Conservation (phyloP, 2,113 vertebrate species). For the Solenodon paradoxus region DNA sequence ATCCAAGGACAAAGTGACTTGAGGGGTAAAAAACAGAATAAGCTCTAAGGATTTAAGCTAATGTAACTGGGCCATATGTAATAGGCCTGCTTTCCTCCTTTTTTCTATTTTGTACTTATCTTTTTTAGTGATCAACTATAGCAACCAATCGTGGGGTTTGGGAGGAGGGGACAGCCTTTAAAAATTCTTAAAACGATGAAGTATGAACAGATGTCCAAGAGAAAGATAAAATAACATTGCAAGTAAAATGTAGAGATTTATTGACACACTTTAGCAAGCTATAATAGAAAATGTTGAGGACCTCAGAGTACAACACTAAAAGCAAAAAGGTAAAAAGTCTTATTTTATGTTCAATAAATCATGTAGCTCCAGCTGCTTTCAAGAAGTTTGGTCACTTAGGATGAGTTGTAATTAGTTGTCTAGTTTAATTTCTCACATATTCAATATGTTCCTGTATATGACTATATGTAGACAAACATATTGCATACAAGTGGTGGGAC, state of each 20-base stretch:
- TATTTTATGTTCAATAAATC: slow-evolving; percentile 60
- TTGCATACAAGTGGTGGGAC: too few species aligned
- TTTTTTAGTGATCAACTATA: slow-evolving; percentile 6
- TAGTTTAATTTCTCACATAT: slow-evolving; percentile 20
- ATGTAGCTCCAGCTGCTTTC: slow-evolving; percentile 23
- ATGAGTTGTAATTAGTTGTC: not conserved
- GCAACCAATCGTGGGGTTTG: slow-evolving; percentile 43
- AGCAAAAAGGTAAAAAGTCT: slow-evolving; percentile 69
- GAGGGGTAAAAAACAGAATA: not conserved
- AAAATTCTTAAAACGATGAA: slow-evolving; percentile 73
- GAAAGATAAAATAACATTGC: slow-evolving; percentile 75
- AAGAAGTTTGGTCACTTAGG: slow-evolving; percentile 51
- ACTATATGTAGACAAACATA: not conserved
- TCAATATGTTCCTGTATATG: slow-evolving; percentile 33
- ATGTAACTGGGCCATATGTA: not conserved
- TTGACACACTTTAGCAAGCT: slow-evolving; percentile 73
- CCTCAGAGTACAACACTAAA: slow-evolving; percentile 73
- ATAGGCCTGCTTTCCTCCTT: not conserved
- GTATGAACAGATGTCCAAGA: slow-evolving; percentile 64
- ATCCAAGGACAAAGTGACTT: slow-evolving; percentile 27
- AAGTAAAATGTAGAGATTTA: slow-evolving; percentile 81
- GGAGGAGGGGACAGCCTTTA: slow-evolving; percentile 31
- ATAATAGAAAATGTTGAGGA: slow-evolving; percentile 77
- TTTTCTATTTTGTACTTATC: slow-evolving; percentile 40
- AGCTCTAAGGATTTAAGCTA: slow-evolving; percentile 43